Base-by-base conservation (phyloP, 1,140 invertebrate species). In the Lycorma delicatula region DNA sequence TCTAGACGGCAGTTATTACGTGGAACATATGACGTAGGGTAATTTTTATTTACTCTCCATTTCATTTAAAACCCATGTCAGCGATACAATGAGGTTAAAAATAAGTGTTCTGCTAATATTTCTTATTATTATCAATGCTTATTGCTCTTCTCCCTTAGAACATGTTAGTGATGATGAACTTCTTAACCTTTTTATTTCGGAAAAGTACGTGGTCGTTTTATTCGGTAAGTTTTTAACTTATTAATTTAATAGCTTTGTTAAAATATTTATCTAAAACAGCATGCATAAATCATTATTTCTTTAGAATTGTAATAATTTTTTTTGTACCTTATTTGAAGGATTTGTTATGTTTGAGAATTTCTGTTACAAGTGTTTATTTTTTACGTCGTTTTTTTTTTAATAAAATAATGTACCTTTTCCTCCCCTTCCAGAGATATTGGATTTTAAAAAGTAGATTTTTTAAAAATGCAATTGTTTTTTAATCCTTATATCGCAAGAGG, bases 131-230 rank as follows among this genome's bases (percentile, higher is more conserved):
- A 7, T 16, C 1, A 22, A 44, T 20, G 41, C 23, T 44, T 13
- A 6, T 44, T 16, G 41, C 23, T 44, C 54, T 72, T 62, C 70
- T 31, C n/a, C n/a, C n/a, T 68, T 84, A 2, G 79, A 83, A 71
- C 71, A 71, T 64, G 79, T 91, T 49, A 79, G 70, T 61, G 85
- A 87, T 66, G 79, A 86, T 64, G 85, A 88, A 60, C 72, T 89
- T 55, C 66, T 86, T 20, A 80, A 84, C 68, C 72, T 87, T 16
- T 81, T 87, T 57, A 79, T 79, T 71, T 79, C 74, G 38, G 84
- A 87, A 71, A 83, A 84, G 72, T 81, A 83, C 71, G 80, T 89
- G 52, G 77, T 87, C 51, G 80, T 80, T 41, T 70, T 88, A 49
- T 89, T 88, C 70, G 77, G 84, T 86, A 77, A 82, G 82, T 83